Percentiles rank a stretch among this genome's conserved stretches.
Evolutionary conservation across 1,140 invertebrate genomes (phyloP).

Genomic region (Hyles euphorbiae): DNA sequence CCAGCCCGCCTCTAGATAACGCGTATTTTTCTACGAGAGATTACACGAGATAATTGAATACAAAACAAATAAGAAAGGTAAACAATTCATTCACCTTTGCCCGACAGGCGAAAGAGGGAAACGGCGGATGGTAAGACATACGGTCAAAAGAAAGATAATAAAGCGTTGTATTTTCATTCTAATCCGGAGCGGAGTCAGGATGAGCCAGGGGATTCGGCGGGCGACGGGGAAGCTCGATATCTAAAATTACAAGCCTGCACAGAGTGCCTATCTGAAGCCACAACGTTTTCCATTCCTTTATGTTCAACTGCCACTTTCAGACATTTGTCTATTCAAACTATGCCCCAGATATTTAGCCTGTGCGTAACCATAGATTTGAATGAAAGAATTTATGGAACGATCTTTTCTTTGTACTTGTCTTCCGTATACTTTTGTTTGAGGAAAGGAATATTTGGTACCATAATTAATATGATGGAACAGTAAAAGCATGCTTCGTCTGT

Average conservation of each 20-base stretch:
- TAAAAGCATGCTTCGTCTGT: too few species aligned
- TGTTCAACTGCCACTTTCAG: slow-evolving; percentile 61
- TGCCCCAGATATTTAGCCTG: slow-evolving; percentile 29
- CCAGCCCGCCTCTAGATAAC: not conserved
- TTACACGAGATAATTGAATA: slow-evolving; percentile 29
- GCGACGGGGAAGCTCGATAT: slow-evolving; percentile 54
- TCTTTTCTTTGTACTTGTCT: too few species aligned
- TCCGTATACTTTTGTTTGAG: too few species aligned
- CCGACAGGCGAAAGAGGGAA: slow-evolving; percentile 26
- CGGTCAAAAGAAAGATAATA: slow-evolving; percentile 68
- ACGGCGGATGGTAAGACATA: slow-evolving; percentile 54
- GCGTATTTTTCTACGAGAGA: not conserved
- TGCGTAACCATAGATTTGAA: slow-evolving; percentile 37
- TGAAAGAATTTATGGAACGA: slow-evolving; percentile 1
- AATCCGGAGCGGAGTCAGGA: slow-evolving; percentile 56
- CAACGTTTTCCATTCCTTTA: slow-evolving; percentile 57
- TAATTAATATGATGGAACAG: too few species aligned
- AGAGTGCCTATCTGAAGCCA: slow-evolving; percentile 59
- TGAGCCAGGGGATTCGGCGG: slow-evolving; percentile 47
- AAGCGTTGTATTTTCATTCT: slow-evolving; percentile 71
- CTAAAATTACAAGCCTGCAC: slow-evolving; percentile 69
- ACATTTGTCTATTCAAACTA: slow-evolving; percentile 53
- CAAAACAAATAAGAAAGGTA: slow-evolving; percentile 31
- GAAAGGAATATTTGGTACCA: too few species aligned
- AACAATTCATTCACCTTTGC: slow-evolving; percentile 37